Conservation (phyloP, 2,113 vertebrate genomes). For the Cryptomyrus ogoouensis region DNA sequence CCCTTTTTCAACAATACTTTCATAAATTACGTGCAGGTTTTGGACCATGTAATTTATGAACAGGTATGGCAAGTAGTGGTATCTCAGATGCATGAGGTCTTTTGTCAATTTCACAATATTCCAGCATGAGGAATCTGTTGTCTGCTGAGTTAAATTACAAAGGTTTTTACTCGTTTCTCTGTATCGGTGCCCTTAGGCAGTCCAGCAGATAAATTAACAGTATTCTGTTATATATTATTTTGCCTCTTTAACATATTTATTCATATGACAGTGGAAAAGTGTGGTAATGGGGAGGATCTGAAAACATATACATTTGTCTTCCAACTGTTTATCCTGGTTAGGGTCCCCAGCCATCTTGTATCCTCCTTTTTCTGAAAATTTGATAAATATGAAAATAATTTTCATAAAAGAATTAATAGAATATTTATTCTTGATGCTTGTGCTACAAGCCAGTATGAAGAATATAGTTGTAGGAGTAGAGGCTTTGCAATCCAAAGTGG, state of each 20-base stretch:
- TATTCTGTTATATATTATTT: background rate
- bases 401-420: background rate
- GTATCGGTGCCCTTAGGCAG: background rate
- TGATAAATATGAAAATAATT: background rate
- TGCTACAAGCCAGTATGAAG: background rate
- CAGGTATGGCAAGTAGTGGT: background rate
- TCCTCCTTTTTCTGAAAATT: background rate
- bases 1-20: conserved; percentile 7
- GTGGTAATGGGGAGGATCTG: background rate
- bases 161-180: background rate
- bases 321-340: background rate
- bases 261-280: background rate
- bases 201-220: background rate
- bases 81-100: background rate
- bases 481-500: background rate
- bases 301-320: background rate
- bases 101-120: background rate
- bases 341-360: background rate
- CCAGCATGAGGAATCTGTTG: background rate
- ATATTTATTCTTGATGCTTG: background rate
- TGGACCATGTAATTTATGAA: background rate
- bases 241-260: background rate
- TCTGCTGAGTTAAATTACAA: background rate
- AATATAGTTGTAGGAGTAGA: background rate
- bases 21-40: conserved; percentile 5